Evolutionary conservation across 2,888 invertebrate species (phyloP).

Genomic region (Tyria jacobaeae): DNA sequence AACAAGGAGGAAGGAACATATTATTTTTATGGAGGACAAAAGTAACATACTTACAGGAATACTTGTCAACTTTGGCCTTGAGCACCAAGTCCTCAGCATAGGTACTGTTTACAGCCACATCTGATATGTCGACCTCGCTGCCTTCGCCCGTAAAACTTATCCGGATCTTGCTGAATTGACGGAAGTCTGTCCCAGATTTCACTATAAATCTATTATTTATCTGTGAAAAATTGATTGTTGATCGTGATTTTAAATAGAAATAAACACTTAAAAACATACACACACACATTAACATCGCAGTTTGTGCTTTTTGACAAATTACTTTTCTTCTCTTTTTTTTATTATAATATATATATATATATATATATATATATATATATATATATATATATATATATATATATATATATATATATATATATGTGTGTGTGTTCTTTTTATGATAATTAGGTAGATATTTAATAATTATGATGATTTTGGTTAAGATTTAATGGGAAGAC

Average conservation of each 20-base stretch:
- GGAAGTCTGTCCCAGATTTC: conserved; percentile 97
- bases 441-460: no score
- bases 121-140: conserved; percentile 88
- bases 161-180: conserved; percentile 94
- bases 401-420: no score
- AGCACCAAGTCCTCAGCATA: conserved; percentile 90
- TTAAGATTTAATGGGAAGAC: no score
- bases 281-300: no score
- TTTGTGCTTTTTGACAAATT: no score
- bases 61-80: conserved; percentile 90
- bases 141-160: conserved; percentile 87
- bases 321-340: no score
- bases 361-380: no score
- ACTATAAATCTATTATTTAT: conserved; percentile 93
- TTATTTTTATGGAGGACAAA: background rate
- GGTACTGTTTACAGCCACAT: conserved; percentile 90
- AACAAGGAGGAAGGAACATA: background rate
- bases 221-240: conserved; percentile 61
- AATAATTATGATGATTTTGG: no score
- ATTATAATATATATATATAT: no score
- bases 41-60: conserved; percentile 83
- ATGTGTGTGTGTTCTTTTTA: no score
- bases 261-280: background rate
- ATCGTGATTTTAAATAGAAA: background rate
- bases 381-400: no score